Conservation (phyloP, 2,113 vertebrate genomes). For the Candoia aspera region DNA sequence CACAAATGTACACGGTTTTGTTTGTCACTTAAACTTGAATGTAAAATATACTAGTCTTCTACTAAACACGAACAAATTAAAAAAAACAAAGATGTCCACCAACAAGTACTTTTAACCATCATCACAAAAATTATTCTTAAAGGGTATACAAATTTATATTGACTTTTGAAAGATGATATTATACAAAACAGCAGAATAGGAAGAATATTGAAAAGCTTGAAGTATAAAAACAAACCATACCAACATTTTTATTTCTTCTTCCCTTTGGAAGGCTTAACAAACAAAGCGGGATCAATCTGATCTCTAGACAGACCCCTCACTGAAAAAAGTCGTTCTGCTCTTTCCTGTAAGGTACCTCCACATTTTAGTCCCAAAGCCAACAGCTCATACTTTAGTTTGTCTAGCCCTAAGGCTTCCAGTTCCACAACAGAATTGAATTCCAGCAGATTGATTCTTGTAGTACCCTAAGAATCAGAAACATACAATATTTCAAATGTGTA, state of each 20-base stretch:
- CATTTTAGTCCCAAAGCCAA: conserved; percentile 86
- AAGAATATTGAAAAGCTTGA: background rate
- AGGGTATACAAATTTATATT: background rate
- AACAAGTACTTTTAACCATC: background rate
- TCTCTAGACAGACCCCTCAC: conserved; percentile 77
- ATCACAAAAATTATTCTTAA: background rate
- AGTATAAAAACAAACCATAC: background rate
- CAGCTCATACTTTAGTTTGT: conserved; percentile 84
- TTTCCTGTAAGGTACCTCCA: conserved; percentile 88
- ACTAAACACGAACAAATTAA: background rate
- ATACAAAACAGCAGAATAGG: background rate
- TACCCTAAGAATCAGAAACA: conserved; percentile 55
- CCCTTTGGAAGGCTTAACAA: conserved; percentile 81
- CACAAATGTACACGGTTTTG: background rate
- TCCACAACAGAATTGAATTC: conserved; percentile 70
- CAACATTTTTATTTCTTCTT: conserved; percentile 71
- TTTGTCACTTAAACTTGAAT: background rate
- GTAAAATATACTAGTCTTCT: background rate
- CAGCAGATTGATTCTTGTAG: conserved; percentile 68
- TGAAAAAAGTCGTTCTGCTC: conserved; percentile 85
- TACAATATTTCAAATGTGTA: background rate
- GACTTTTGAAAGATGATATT: background rate
- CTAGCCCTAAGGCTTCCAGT: conserved; percentile 85
- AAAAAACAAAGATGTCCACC: no score
- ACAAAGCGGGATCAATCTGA: conserved; percentile 79